Conservation (phyloP, 2,797 vertebrate species). For the Enteromius paludinosus region DNA sequence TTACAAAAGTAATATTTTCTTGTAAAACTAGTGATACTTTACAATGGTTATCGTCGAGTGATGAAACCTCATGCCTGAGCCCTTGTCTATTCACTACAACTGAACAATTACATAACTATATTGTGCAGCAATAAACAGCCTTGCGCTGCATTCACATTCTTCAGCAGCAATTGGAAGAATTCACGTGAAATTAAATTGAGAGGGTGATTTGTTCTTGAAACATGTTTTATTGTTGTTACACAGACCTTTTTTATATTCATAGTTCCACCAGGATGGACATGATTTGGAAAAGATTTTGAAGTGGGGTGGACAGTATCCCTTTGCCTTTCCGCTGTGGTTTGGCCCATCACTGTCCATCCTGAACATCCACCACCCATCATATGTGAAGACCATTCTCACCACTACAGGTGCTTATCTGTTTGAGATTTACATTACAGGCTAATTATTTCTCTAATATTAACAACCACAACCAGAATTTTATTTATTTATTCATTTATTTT, state of each 20-base stretch:
- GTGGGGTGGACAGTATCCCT: conserved; percentile 77
- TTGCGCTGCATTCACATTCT: conserved; percentile 33
- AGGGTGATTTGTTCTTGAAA: neutral
- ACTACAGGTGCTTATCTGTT: conserved; percentile 77
- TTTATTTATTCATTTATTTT: neutral
- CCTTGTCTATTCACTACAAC: conserved; percentile 6
- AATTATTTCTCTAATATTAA: neutral
- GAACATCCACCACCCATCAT: conserved; percentile 85
- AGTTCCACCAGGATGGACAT: conserved; percentile 76
- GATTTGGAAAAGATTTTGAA: conserved; percentile 61
- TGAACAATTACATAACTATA: neutral
- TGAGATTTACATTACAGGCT: neutral
- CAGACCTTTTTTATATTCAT: conserved; percentile 14
- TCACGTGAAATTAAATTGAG: neutral
- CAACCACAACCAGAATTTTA: neutral
- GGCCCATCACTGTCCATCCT: conserved; percentile 77
- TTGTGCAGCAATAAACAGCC: conserved; percentile 6
- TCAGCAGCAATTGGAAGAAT: neutral
- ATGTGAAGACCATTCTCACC: conserved; percentile 81
- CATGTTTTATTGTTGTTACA: neutral
- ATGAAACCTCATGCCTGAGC: neutral
- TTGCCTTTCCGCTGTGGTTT: conserved; percentile 82
- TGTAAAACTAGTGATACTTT: neutral
- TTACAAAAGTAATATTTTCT: neutral
- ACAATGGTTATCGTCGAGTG: neutral